A percentile compares a stretch with the other conserved stretches of the same genome.
Conservation (phyloP, 2,113 vertebrate genomes). For the Cyanoderma ruficeps region DNA sequence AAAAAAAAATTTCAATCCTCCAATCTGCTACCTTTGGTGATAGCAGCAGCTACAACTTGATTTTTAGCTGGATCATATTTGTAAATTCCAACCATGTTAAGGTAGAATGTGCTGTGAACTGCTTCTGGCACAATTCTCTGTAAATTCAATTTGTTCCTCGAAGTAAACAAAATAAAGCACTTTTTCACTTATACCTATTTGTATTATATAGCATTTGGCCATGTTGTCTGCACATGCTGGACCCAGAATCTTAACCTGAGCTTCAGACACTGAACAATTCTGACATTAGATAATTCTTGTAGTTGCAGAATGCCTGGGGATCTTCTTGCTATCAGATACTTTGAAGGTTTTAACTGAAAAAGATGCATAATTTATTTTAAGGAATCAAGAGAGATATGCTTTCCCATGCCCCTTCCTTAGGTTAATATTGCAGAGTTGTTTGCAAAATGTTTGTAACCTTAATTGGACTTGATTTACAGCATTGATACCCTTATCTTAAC, state of each 20-base stretch:
- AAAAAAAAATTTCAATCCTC: too few relatives aligned
- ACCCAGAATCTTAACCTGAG: background rate
- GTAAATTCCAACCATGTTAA: background rate
- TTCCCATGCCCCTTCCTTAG: background rate
- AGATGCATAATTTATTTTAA: background rate
- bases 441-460: background rate
- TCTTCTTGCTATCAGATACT: background rate
- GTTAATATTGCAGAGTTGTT: background rate
- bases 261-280: background rate
- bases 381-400: background rate
- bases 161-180: background rate
- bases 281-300: background rate
- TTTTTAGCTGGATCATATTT: background rate
- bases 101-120: background rate
- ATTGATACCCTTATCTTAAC: background rate
- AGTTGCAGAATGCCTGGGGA: background rate
- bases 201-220: background rate
- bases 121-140: background rate
- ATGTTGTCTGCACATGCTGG: background rate
- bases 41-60: background rate
- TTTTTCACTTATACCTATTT: accelerated
- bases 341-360: background rate
- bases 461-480: background rate
- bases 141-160: background rate
- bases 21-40: background rate